Conservation (phyloP, 2,113 vertebrate genomes). For the Pavo muticus region DNA sequence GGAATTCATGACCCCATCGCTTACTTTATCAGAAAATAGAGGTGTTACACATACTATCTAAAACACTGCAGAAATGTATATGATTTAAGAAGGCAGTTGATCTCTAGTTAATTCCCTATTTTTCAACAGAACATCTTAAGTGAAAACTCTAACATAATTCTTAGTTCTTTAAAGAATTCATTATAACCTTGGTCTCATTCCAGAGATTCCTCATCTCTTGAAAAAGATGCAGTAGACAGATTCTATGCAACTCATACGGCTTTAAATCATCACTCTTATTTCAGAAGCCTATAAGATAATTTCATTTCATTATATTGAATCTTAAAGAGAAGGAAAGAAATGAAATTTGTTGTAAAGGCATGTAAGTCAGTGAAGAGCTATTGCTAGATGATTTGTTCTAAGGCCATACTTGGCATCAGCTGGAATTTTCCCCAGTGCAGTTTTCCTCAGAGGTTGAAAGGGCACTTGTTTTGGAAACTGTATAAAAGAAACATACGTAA, state of each 20-base stretch:
- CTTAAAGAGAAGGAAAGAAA: neutral
- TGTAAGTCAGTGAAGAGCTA: neutral
- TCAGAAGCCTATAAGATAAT: neutral
- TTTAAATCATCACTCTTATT: neutral
- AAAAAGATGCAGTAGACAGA: neutral
- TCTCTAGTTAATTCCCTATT: neutral
- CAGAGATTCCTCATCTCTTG: neutral
- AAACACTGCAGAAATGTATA: neutral
- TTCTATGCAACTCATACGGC: neutral
- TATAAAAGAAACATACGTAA: no score
- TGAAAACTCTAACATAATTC: neutral
- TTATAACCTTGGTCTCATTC: neutral
- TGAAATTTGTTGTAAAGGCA: neutral
- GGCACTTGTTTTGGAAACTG: neutral
- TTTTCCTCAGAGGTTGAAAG: neutral
- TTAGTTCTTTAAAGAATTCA: neutral
- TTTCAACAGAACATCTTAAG: neutral
- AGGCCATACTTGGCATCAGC: neutral
- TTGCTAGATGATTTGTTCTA: neutral
- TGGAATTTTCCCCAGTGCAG: neutral
- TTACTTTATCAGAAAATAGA: neutral
- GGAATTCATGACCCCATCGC: neutral
- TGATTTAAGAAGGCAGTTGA: neutral
- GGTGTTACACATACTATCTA: neutral
- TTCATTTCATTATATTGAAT: neutral